Conservation (phyloP, 2,797 vertebrate genomes). For the Pangasius sanitwongsei region DNA sequence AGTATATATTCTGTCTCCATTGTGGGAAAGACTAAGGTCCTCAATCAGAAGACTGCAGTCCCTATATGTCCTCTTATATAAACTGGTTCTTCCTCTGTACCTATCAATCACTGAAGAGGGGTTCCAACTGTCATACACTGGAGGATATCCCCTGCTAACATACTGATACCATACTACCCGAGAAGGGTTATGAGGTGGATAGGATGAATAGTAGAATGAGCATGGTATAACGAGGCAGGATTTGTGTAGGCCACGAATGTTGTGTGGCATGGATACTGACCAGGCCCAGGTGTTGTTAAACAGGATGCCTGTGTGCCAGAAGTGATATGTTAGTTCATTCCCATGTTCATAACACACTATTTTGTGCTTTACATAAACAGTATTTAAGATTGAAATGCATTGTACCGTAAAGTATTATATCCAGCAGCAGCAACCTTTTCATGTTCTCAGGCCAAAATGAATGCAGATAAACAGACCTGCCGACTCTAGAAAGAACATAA, state of each 20-base stretch:
- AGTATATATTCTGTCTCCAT: conserved; percentile 62
- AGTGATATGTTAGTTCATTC: not conserved
- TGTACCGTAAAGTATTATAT: conserved; percentile 59
- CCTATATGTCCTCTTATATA: fast-evolving
- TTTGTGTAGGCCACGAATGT: conserved; percentile 52
- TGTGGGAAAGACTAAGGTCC: conserved; percentile 30
- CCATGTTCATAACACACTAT: not conserved
- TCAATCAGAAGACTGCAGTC: conserved; percentile 62
- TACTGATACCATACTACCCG: conserved; percentile 69
- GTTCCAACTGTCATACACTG: conserved; percentile 56
- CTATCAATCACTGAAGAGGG: fast-evolving
- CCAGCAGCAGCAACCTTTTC: conserved; percentile 12
- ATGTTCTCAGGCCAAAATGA: not conserved
- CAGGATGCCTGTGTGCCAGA: conserved; percentile 50
- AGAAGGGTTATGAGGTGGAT: conserved; percentile 45
- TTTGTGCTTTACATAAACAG: not conserved
- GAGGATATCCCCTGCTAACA: conserved; percentile 51
- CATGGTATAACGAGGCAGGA: conserved; percentile 72
- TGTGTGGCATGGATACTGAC: conserved; percentile 55
- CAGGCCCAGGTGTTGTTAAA: conserved; percentile 52
- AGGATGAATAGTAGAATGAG: conserved; percentile 50
- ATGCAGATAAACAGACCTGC: not conserved
- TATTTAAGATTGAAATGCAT: not conserved
- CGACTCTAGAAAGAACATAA: not conserved
- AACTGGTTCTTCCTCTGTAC: conserved; percentile 49